Evolutionary conservation across 2,888 invertebrate genomes (phyloP).

Genomic region (Anorthoa munda): DNA sequence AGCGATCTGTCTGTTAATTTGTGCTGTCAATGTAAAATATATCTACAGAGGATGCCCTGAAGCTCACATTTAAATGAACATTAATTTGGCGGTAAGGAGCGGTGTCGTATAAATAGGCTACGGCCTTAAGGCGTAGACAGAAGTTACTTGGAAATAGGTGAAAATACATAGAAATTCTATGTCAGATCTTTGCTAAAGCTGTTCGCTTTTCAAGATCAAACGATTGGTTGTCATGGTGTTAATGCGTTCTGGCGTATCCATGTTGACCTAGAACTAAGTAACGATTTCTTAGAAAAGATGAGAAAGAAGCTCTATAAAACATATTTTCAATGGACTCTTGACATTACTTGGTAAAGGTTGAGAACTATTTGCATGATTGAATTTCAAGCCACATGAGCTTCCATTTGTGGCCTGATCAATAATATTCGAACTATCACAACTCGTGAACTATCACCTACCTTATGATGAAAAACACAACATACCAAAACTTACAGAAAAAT

Average conservation of each 20-base stretch:
- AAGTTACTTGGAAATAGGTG: not conserved
- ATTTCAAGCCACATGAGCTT: not conserved
- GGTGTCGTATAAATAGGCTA: too few relatives aligned
- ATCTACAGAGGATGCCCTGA: too few relatives aligned
- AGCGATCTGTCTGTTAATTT: too few relatives aligned
- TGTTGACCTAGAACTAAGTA: not conserved
- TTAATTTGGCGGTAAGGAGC: too few relatives aligned
- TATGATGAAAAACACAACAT: not conserved
- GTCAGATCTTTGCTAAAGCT: not conserved
- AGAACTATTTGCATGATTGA: not conserved
- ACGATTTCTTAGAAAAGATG: not conserved
- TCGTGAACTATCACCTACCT: not conserved
- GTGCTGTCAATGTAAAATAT: too few relatives aligned
- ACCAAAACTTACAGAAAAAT: not conserved
- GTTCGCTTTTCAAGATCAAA: conserved; percentile 17
- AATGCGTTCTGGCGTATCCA: not conserved
- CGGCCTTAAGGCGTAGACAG: too few relatives aligned
- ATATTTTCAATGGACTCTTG: not conserved
- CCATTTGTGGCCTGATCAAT: not conserved
- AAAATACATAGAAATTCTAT: not conserved
- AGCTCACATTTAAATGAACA: too few relatives aligned
- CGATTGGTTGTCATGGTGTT: conserved; percentile 12
- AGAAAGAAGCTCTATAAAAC: not conserved
- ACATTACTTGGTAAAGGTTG: not conserved
- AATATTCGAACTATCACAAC: not conserved